Percentiles rank a stretch among this genome's conserved stretches.
Evolutionary conservation across 2,113 vertebrate species (phyloP).

Genomic region (Hydrolagus affinis): DNA sequence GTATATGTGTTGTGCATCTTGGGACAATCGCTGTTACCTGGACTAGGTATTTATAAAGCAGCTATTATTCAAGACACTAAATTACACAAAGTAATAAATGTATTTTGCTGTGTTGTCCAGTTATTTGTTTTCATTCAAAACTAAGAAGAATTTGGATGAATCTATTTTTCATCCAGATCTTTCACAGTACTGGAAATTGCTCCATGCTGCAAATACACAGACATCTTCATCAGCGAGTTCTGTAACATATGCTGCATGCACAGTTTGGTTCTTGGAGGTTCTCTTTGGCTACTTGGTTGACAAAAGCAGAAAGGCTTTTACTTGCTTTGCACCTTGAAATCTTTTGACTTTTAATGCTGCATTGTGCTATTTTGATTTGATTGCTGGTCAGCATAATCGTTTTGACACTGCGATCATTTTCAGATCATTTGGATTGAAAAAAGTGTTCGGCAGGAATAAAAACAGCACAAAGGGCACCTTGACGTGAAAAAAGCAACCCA

Average conservation of each 20-base stretch:
- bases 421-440: background rate
- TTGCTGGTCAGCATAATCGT: background rate
- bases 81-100: background rate
- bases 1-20: background rate
- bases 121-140: background rate
- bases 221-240: background rate
- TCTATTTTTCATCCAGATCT: background rate
- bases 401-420: background rate
- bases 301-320: background rate
- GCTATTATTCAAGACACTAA: background rate
- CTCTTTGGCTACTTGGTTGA: background rate
- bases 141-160: background rate
- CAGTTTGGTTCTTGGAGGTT: background rate
- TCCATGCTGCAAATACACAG: background rate
- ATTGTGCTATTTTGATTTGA: too few relatives aligned
- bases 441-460: too few relatives aligned
- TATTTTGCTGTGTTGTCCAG: background rate
- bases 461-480: too few relatives aligned
- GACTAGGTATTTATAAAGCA: background rate
- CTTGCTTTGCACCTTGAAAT: background rate
- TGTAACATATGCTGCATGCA: background rate
- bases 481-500: too few relatives aligned
- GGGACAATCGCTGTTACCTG: background rate
- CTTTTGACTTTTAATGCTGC: background rate
- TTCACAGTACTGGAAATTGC: background rate